Percentiles rank a stretch among this genome's conserved stretches.
phyloP scores from a whole-genome alignment of 2,113 vertebrate species.

The Leucoraja erinaceus region DNA sequence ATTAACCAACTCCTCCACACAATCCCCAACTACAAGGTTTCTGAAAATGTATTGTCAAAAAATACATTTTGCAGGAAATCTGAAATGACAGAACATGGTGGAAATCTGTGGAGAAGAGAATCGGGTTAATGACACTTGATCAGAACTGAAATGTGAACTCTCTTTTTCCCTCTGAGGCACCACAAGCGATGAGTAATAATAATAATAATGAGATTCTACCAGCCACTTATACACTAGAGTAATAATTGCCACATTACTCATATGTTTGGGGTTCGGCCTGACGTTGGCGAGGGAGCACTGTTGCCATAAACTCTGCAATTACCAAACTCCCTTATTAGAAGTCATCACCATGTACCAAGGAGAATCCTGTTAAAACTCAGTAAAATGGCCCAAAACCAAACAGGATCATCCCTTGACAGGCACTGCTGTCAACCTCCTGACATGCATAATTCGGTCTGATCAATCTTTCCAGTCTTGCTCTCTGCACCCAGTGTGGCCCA shows the following conservation, averaged over 20 bases:
- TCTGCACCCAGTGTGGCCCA: not conserved
- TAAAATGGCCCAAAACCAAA: not conserved
- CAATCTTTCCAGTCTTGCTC: not conserved
- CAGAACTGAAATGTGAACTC: no score
- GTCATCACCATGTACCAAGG: not conserved
- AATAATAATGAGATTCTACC: no score
- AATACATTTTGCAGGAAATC: no score
- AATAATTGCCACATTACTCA: not conserved
- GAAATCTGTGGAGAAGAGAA: no score
- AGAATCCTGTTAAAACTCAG: not conserved
- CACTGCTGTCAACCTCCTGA: not conserved
- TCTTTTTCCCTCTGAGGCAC: not conserved
- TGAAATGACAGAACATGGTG: no score
- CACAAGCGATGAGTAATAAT: not conserved
- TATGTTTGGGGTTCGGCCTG: not conserved
- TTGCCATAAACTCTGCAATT: not conserved
- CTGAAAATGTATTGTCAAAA: no score
- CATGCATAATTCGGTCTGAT: not conserved
- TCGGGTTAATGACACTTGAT: no score
- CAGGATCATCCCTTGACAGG: not conserved
- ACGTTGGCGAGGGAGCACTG: not conserved
- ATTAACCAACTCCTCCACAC: no score
- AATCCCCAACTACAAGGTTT: no score
- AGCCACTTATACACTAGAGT: no score
- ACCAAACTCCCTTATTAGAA: not conserved